Evolutionary conservation across 1,140 invertebrate genomes (phyloP), one percentile per base, ranked within the genome.

Genomic region (Cardiocondyla obscurior): DNA sequence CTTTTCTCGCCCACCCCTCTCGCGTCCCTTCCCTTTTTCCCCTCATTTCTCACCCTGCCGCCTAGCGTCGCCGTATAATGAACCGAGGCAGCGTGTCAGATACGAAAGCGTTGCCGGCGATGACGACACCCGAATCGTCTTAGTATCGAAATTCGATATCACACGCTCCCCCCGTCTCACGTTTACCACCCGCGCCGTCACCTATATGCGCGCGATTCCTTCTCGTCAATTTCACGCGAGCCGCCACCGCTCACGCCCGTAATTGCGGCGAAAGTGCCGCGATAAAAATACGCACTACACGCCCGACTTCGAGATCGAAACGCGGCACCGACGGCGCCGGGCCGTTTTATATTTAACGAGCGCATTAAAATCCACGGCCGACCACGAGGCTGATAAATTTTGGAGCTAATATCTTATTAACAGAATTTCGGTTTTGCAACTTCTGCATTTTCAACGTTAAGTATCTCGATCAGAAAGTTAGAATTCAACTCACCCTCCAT

Each of bases 61-160:
- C 60, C 49, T n/a, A 36, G 55, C 60, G 53, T 87, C 62, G 82
- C 42, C 49, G 69, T 72, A 82, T 84, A 85, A 88, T 82, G 86
- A 88, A 82, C 70, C 58, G 62, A 81, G 70, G 77, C 76, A 83
- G 65, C 86, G 39, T 76, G 87, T 88, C 84, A 84, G 87, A 89
- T 89, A 88, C 33, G 72, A 85, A 53, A 83, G 51, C 73, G 65
- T 88, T 81, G 53, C 86, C 46, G 44, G 53, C 81, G 30, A 79
- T 83, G 53, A 84, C 70, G 65, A 60, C 55, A 73, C 76, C 76
- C 44, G 81, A 86, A 81, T 77, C 64, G 64, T 85, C 69, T 88
- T 85, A 69, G 70, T 69, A 85, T 85, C 55, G 74, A 81, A 88
- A 88, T 76, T 88, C 86, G 81, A 87, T 87, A 87, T 81, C 74